Evolutionary conservation across 2,113 vertebrate genomes (phyloP).

Genomic region (Donacobius atricapilla): DNA sequence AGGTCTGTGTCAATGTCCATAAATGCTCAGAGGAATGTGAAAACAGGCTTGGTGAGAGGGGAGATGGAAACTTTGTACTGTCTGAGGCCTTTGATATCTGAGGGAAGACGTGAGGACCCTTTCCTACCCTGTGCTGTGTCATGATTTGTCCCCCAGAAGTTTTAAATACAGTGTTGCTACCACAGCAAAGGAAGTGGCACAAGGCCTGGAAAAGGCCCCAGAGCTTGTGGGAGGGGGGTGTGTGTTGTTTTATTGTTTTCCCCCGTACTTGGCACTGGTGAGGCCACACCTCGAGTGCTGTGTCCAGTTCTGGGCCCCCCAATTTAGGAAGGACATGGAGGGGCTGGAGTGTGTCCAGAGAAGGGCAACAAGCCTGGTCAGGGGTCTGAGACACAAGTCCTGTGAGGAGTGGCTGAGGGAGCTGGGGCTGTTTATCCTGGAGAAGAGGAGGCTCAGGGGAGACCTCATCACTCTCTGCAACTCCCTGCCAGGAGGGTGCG

Average conservation of each 20-base stretch:
- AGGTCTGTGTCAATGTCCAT: neutral
- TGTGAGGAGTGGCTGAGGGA: neutral
- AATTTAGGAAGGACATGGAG: neutral
- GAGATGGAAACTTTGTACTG: neutral
- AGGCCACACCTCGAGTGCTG: neutral
- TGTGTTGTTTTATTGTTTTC: neutral
- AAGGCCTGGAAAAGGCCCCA: neutral
- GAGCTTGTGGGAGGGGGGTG: neutral
- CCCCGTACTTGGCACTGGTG: accelerated
- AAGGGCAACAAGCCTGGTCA: neutral
- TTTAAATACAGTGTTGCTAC: neutral
- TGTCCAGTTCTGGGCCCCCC: neutral
- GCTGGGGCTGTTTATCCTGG: neutral
- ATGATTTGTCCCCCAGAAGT: neutral
- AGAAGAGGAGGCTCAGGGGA: neutral
- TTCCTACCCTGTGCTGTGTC: neutral
- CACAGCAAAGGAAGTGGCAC: neutral
- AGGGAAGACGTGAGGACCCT: neutral
- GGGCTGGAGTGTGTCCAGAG: neutral
- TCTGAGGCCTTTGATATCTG: neutral
- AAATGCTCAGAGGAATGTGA: neutral
- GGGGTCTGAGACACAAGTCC: neutral
- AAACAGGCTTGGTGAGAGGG: neutral
- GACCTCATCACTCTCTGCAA: neutral
- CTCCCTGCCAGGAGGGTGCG: neutral